A percentile compares a stretch with the other conserved stretches of the same genome.
Conservation (phyloP, 2,797 vertebrate genomes). For the Squalus acanthias region DNA sequence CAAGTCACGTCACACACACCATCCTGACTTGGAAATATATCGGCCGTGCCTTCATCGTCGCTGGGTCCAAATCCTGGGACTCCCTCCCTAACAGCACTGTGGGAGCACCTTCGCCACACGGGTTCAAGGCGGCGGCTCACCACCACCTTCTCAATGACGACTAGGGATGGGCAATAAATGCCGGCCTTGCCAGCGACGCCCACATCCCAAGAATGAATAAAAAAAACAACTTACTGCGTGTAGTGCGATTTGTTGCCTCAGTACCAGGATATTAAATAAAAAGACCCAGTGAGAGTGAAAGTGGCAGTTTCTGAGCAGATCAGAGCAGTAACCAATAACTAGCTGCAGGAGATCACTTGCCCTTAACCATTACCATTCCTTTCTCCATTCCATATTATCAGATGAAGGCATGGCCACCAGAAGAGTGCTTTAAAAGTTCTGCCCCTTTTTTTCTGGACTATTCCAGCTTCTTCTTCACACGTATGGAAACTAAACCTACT, state of each 20-base stretch:
- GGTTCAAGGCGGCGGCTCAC: no score
- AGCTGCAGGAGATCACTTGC: neutral
- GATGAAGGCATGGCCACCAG: neutral
- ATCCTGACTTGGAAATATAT: no score
- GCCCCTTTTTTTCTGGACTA: neutral
- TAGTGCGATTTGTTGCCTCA: no score
- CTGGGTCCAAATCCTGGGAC: no score
- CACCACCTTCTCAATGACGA: no score
- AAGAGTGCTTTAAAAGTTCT: no score
- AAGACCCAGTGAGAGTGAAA: no score
- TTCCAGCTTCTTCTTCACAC: neutral
- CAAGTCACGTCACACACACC: no score
- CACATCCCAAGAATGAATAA: neutral
- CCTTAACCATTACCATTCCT: neutral
- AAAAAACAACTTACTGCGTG: neutral
- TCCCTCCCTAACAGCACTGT: neutral
- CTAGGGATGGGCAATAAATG: no score
- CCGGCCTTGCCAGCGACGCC: neutral
- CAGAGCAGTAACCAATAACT: neutral
- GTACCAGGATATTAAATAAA: no score
- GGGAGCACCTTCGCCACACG: neutral
- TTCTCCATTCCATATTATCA: neutral
- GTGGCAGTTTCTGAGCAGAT: no score
- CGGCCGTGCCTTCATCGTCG: no score
- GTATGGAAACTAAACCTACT: neutral